Evolutionary conservation across 2,113 vertebrate genomes (phyloP).

Genomic region (Neomonachus schauinslandi): DNA sequence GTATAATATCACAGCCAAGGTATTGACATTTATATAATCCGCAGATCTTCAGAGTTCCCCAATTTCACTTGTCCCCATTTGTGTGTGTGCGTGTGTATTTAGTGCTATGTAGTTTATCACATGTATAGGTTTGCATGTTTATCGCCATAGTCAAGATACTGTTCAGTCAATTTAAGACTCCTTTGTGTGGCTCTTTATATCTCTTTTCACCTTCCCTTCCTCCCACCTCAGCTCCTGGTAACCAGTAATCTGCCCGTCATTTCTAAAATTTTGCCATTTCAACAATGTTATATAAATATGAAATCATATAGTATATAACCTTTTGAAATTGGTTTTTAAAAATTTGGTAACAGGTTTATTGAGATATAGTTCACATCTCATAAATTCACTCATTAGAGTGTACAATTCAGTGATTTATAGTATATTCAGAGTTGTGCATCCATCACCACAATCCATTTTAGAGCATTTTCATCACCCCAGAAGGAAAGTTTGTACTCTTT

Average conservation of each 20-base stretch:
- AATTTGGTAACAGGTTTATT: background rate
- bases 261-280: background rate
- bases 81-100: background rate
- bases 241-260: background rate
- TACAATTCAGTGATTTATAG: background rate
- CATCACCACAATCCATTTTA: background rate
- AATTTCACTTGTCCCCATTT: background rate
- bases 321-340: conserved; percentile 34
- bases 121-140: background rate
- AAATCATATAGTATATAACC: background rate
- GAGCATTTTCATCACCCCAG: background rate
- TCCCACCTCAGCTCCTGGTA: background rate
- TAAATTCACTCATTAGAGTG: background rate
- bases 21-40: background rate
- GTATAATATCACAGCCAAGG: background rate
- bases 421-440: background rate
- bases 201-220: background rate
- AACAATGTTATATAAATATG: conserved; percentile 4
- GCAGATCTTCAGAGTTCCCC: background rate
- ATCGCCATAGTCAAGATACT: background rate
- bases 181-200: background rate
- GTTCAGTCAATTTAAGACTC: background rate
- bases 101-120: background rate
- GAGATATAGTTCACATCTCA: background rate
- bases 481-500: background rate